phyloP scores from a whole-genome alignment of 2,888 invertebrate genomes.

The Meghimatium bilineatum region DNA sequence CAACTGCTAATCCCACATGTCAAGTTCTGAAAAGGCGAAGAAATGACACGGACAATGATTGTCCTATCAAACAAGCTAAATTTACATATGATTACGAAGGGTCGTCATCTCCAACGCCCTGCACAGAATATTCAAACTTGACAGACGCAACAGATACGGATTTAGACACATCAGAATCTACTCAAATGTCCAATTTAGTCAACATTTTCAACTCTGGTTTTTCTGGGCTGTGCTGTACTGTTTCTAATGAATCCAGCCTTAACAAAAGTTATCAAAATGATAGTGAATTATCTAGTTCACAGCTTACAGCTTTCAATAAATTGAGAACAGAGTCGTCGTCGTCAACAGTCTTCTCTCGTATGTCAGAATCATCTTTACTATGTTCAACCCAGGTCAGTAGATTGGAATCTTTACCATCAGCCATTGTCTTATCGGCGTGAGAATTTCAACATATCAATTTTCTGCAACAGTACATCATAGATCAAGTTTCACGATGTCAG shows the following conservation, averaged over 20 bases:
- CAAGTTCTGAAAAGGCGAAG: slow-evolving; percentile 49
- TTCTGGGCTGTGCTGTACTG: slow-evolving; percentile 65
- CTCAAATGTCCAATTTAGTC: slow-evolving; percentile 71
- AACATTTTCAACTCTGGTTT: slow-evolving; percentile 72
- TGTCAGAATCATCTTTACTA: slow-evolving; percentile 30
- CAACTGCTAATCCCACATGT: slow-evolving; percentile 16
- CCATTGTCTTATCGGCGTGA: slow-evolving; percentile 47
- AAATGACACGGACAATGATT: slow-evolving; percentile 18
- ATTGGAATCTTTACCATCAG: slow-evolving; percentile 46
- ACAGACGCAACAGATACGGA: slow-evolving; percentile 15
- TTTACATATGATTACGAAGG: neutral
- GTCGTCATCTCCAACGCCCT: neutral
- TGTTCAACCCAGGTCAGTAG: slow-evolving; percentile 42
- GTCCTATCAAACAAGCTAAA: slow-evolving; percentile 44
- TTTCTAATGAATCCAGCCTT: neutral
- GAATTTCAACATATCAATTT: neutral
- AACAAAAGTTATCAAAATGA: slow-evolving; percentile 23
- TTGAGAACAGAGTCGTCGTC: slow-evolving; percentile 24
- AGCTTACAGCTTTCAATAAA: slow-evolving; percentile 5
- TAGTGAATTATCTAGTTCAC: slow-evolving; percentile 10
- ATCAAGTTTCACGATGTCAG: too few species aligned
- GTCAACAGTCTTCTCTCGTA: slow-evolving; percentile 28
- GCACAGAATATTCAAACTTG: slow-evolving; percentile 12
- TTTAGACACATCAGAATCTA: slow-evolving; percentile 55
- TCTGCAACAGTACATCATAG: too few species aligned